Evolutionary conservation across 2,113 vertebrate species (phyloP).

Genomic region (Catharus minimus): DNA sequence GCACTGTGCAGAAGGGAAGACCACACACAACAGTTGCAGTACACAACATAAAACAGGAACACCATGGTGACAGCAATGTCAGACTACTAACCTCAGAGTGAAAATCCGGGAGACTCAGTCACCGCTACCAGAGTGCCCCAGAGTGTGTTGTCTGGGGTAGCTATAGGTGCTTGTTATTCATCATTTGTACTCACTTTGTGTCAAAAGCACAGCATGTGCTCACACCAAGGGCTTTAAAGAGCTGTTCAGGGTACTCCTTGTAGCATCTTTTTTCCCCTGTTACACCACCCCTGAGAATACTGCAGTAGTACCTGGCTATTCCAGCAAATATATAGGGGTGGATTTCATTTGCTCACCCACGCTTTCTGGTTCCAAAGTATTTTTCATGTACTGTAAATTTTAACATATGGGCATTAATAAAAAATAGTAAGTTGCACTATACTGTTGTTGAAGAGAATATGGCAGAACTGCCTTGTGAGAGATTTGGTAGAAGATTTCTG

Average conservation of each 20-base stretch:
- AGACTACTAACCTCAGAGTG: background rate
- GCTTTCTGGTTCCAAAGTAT: background rate
- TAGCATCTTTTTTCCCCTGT: background rate
- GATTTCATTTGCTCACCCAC: background rate
- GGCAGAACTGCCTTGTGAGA: background rate
- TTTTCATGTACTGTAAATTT: background rate
- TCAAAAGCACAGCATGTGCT: background rate
- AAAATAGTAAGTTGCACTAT: background rate
- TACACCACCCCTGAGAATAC: background rate
- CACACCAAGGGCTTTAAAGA: background rate
- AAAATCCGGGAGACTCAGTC: background rate
- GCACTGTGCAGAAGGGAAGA: background rate
- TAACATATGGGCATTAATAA: background rate
- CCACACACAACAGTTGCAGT: background rate
- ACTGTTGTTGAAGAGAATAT: background rate
- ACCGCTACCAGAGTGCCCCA: background rate
- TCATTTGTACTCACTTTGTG: background rate
- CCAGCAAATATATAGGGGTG: background rate
- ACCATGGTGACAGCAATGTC: rapidly evolving
- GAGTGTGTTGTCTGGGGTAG: rapidly evolving
- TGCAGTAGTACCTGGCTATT: background rate
- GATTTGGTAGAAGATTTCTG: background rate
- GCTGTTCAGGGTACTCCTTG: background rate
- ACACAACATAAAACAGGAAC: background rate
- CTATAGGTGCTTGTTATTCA: background rate